Conservation (phyloP, 2,888 invertebrate species). For the Dorcus parallelipipedus region DNA sequence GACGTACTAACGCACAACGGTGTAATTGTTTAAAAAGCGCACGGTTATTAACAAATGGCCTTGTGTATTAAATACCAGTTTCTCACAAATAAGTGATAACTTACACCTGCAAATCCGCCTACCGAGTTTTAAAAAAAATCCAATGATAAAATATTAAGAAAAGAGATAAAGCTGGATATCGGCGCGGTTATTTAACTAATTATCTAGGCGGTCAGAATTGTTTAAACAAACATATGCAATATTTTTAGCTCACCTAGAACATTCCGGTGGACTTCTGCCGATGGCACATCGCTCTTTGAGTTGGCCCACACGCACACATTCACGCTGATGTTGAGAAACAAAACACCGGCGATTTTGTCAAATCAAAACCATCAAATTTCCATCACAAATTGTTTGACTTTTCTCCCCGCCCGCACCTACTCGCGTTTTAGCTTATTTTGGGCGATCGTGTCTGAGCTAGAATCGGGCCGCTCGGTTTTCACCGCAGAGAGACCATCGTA, state of each 20-base stretch:
- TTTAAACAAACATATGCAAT: neutral
- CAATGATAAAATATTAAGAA: neutral
- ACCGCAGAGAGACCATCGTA: too few species aligned
- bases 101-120: constrained; percentile 2
- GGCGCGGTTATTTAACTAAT: neutral
- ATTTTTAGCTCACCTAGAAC: neutral
- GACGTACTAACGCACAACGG: neutral
- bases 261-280: neutral
- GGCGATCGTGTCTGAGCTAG: neutral
- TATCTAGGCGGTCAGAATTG: neutral
- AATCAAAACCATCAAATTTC: neutral
- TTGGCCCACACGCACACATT: too few species aligned
- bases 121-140: neutral
- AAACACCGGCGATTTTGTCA: neutral
- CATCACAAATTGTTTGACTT: neutral
- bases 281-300: too few species aligned
- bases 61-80: constrained; percentile 1
- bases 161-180: neutral
- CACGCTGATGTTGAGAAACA: too few species aligned
- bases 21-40: neutral
- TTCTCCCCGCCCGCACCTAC: neutral
- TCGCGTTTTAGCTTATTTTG: neutral
- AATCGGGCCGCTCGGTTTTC: neutral
- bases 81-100: constrained; percentile 2
- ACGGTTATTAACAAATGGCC: constrained; percentile 1